These are phyloP conservation scores for Hydraecia micacea DNA, from an alignment of 2,888 invertebrate species.

Conservation along the genomic window DNA sequence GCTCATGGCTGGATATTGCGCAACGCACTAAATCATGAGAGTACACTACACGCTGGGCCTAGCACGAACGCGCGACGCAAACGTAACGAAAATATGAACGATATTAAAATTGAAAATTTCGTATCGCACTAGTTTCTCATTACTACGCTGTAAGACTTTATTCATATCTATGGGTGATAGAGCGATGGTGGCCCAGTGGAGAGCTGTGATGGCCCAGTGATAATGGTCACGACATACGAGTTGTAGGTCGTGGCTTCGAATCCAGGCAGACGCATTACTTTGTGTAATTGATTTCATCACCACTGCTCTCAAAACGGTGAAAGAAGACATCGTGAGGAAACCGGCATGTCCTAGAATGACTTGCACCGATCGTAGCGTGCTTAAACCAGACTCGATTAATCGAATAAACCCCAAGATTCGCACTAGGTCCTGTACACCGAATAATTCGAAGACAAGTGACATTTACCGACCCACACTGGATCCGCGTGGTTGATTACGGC, in stretches of 20 bases:
- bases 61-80: not conserved
- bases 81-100: not conserved
- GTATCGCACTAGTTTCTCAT: not conserved
- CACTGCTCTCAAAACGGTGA: too few species aligned
- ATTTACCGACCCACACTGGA: too few species aligned
- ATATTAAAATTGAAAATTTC: not conserved
- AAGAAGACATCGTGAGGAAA: too few species aligned
- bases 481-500: too few species aligned
- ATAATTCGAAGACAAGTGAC: too few species aligned
- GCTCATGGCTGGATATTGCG: constrained; percentile 44
- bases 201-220: not conserved
- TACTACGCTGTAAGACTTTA: not conserved
- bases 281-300: too few species aligned
- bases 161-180: not conserved
- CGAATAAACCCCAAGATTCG: too few species aligned
- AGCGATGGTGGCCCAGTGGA: too few species aligned
- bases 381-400: too few species aligned
- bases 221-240: not conserved
- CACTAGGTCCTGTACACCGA: too few species aligned
- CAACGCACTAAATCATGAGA: constrained; percentile 62
- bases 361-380: too few species aligned
- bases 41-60: constrained; percentile 19
- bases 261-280: not conserved
- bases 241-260: not conserved
- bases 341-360: too few species aligned